Base-by-base conservation (phyloP, 2,888 invertebrate species). In the Aplocera efformata region DNA sequence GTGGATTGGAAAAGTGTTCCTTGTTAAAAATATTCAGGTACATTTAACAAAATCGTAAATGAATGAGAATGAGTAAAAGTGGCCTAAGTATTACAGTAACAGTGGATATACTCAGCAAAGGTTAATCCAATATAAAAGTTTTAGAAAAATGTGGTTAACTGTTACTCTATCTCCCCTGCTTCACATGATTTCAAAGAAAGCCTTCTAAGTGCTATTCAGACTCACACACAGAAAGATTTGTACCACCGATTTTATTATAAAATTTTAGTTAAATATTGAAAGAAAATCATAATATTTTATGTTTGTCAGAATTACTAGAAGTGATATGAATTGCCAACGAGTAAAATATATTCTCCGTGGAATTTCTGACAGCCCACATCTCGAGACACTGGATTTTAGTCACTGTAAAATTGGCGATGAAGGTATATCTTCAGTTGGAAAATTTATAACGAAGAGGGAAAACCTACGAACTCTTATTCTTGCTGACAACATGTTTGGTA, bases 341-440 rank as follows among this genome's bases (percentile, higher is more conserved):
- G 60, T 84, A 0, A 89, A 82, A 63, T 82, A 81, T 48, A 70
- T 89, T 44, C 64, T 89, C 25, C 77, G 85, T 1, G 86, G 86
- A 13, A 45, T 89, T 40, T 67, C 69, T 22, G 80, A 84, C 27
- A 77, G 67, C 48, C 58, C 68, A 47, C 63, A 81, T 53, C 53
- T 92, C 31, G 80, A 88, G 40, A 90, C 90, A 29, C 56, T 93
- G 29, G 91, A 93, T 67, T 88, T 93, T 34, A 91, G 92, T 32
- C 90, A 93, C 57, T 92, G 93, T 63, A 88, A 90, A 62, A 88
- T 93, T 44, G 86, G 78, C 0, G 90, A 93, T 58, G 79, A 84
- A 8, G 93, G 92, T 0, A 90, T 90, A 2, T 68, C 89, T 8
- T 90, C 90, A n/a, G 72, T 93, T 5, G 91, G 90, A 1, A 91